These are phyloP conservation scores for Pterostichus niger DNA, from an alignment of 2,888 invertebrate genomes.

Conservation along the genomic window DNA sequence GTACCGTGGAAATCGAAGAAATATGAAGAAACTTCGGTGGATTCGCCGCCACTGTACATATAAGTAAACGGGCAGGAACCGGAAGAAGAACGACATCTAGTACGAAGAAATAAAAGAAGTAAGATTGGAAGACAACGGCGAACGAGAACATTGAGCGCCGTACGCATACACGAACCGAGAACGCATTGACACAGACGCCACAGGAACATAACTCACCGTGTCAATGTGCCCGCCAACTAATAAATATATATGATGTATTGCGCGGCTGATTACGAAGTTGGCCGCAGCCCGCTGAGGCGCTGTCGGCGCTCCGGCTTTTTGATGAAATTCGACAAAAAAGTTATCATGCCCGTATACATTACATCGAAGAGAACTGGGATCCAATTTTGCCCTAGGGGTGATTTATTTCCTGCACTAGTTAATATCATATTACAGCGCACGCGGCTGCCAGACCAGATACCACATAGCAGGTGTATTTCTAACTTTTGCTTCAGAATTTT, in stretches of 20 bases:
- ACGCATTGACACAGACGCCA: constrained; percentile 34
- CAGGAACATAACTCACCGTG: constrained; percentile 53
- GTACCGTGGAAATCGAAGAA: no score
- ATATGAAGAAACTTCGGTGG: no score
- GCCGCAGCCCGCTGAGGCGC: constrained; percentile 34
- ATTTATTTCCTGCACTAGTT: constrained; percentile 59
- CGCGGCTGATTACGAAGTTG: constrained; percentile 56
- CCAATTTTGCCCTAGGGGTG: constrained; percentile 57
- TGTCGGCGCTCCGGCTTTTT: constrained; percentile 55
- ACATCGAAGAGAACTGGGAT: constrained; percentile 54
- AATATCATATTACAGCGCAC: constrained; percentile 58
- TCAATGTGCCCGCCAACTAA: constrained; percentile 60
- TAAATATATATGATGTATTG: constrained; percentile 65
- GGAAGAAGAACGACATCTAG: constrained; percentile 27
- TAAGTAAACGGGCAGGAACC: not conserved
- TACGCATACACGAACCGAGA: constrained; percentile 6
- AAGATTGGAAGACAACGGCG: constrained; percentile 12
- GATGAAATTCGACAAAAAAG: constrained; percentile 63
- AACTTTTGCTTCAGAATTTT: constrained; percentile 17
- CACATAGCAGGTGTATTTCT: constrained; percentile 42
- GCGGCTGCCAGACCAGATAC: not conserved
- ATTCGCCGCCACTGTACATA: no score
- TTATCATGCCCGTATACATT: constrained; percentile 60
- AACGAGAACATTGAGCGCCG: not conserved
- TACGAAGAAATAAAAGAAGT: constrained; percentile 38